Conservation (phyloP, 2,888 invertebrate genomes). For the Heliconius ethilla region DNA sequence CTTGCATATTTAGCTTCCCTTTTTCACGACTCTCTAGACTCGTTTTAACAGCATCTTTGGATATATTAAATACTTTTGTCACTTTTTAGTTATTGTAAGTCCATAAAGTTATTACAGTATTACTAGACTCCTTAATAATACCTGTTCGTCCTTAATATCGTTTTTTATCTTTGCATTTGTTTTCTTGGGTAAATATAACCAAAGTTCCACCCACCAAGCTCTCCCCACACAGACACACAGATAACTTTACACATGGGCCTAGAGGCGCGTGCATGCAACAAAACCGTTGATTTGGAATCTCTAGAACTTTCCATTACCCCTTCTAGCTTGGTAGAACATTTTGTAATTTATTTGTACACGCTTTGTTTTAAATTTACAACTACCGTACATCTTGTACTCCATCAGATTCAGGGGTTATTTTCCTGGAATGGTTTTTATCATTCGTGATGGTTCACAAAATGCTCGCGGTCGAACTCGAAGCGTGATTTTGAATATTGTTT, state of each 20-base stretch:
- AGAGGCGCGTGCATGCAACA: conserved; percentile 46
- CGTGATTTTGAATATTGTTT: conserved; percentile 29
- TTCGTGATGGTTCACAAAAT: conserved; percentile 7
- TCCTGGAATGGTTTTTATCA: background rate
- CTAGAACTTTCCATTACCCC: conserved; percentile 36
- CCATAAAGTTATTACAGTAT: too few relatives aligned
- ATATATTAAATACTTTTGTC: too few relatives aligned
- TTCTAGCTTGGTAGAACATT: conserved; percentile 34
- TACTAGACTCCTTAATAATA: too few relatives aligned
- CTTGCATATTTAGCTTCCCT: too few relatives aligned
- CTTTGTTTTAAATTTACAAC: conserved; percentile 13
- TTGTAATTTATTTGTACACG: conserved; percentile 26
- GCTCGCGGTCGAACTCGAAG: background rate
- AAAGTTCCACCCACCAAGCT: too few relatives aligned
- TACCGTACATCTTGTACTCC: conserved; percentile 6
- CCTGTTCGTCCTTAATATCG: too few relatives aligned
- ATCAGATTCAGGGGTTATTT: background rate
- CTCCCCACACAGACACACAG: background rate
- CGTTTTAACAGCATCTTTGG: too few relatives aligned
- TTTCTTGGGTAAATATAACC: too few relatives aligned
- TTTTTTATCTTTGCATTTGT: too few relatives aligned
- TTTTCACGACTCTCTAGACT: too few relatives aligned
- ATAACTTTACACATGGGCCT: conserved; percentile 7
- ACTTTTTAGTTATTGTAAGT: too few relatives aligned
- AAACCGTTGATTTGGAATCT: conserved; percentile 45